phyloP scores from a whole-genome alignment of 1,140 invertebrate species.

The Thalassaphorura encarpata region DNA sequence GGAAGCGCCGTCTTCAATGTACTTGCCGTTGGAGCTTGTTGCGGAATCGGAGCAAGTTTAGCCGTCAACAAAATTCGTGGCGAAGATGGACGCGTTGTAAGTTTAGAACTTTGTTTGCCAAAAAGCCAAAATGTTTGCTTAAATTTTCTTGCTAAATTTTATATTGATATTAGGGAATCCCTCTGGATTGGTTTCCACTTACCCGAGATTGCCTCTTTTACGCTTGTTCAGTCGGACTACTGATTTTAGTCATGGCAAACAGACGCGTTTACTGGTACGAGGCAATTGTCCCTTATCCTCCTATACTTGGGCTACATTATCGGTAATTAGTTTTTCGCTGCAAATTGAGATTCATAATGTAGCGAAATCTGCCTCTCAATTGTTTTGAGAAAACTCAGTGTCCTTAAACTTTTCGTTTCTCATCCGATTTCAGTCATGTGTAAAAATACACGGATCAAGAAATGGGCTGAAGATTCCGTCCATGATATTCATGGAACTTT shows the following conservation, averaged over 20 bases:
- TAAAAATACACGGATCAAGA: conserved; percentile 13
- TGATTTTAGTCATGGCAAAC: conserved; percentile 56
- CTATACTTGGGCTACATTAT: conserved; percentile 22
- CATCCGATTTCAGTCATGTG: conserved; percentile 14
- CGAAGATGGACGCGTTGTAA: conserved; percentile 9
- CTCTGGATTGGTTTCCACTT: conserved; percentile 85
- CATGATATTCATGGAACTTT: neutral
- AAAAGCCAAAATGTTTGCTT: neutral
- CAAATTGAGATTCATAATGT: neutral
- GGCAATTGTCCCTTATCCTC: conserved; percentile 57
- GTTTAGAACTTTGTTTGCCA: too few relatives aligned
- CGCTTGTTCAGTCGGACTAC: conserved; percentile 69
- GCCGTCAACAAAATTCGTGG: conserved; percentile 39
- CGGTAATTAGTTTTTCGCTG: neutral
- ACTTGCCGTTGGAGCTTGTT: conserved; percentile 78
- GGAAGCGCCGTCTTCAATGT: conserved; percentile 88
- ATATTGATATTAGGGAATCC: conserved; percentile 68
- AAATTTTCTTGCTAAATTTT: neutral
- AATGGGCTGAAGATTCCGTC: conserved; percentile 4
- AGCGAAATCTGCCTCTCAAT: neutral
- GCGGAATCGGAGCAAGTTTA: conserved; percentile 72
- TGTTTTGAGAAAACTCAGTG: neutral
- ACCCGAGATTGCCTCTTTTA: conserved; percentile 82
- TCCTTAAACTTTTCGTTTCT: neutral
- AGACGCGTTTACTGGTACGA: conserved; percentile 26